Conservation (phyloP, 2,113 vertebrate genomes). For the Actenoides lindsayi region DNA sequence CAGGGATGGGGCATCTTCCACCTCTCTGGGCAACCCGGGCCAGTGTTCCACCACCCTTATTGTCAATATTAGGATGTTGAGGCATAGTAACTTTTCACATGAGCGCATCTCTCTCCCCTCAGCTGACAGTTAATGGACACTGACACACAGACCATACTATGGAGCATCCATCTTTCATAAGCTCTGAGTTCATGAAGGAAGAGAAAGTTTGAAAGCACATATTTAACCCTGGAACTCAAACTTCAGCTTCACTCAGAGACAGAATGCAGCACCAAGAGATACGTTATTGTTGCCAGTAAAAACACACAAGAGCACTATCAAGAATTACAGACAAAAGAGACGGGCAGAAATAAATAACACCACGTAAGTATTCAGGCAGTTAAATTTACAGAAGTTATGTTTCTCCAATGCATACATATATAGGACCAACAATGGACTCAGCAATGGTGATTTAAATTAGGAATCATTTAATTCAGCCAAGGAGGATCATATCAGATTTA, state of each 20-base stretch:
- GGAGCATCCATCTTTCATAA: neutral
- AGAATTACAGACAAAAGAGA: neutral
- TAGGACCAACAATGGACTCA: neutral
- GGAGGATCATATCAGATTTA: neutral
- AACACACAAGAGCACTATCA: neutral
- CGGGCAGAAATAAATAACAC: neutral
- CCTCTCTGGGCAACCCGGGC: neutral
- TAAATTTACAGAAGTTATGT: neutral
- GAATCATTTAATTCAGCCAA: constrained; percentile 18
- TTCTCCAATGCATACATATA: constrained; percentile 2
- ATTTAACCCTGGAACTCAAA: too few relatives aligned
- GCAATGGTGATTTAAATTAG: constrained; percentile 27
- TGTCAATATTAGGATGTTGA: neutral
- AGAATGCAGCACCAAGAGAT: neutral
- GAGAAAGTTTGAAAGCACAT: neutral
- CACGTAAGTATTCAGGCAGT: constrained; percentile 21
- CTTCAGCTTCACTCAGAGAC: neutral
- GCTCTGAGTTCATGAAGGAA: neutral
- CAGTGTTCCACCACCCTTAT: neutral
- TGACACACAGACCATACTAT: neutral
- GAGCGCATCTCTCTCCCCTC: neutral
- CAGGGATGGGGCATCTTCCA: neutral
- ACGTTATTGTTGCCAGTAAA: neutral
- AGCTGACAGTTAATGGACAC: neutral
- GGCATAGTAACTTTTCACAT: neutral